These are phyloP conservation scores for Opisthocomus hoazin DNA, from an alignment of 2,113 vertebrate genomes.

Conservation along the genomic window DNA sequence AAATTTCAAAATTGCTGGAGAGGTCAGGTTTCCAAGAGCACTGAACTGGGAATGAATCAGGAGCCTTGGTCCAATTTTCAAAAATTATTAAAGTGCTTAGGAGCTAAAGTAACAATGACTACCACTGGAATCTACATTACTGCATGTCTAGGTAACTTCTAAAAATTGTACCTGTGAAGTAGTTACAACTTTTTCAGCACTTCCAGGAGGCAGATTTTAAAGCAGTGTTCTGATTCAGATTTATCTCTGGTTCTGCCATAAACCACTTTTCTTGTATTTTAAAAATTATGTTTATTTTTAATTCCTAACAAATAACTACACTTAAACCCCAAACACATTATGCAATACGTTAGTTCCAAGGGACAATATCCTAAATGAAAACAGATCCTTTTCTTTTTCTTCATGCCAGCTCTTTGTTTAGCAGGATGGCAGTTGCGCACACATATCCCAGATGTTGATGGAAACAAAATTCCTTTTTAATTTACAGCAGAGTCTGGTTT, in stretches of 20 bases:
- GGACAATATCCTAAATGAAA: constrained; percentile 58
- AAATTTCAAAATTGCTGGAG: background rate
- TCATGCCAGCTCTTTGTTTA: constrained; percentile 58
- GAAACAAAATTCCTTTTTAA: constrained; percentile 29
- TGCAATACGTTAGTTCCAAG: constrained; percentile 21
- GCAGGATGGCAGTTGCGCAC: background rate
- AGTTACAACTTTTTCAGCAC: background rate
- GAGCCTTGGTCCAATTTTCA: background rate
- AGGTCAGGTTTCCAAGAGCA: background rate
- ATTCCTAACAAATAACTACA: constrained; percentile 16
- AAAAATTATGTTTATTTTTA: constrained; percentile 14
- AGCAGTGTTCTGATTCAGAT: background rate
- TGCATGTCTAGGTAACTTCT: background rate
- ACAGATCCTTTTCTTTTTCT: constrained; percentile 48
- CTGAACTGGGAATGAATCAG: background rate
- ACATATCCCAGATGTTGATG: constrained; percentile 37
- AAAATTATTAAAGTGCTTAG: background rate
- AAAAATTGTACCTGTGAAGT: background rate
- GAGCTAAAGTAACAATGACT: background rate
- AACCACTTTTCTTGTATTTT: background rate
- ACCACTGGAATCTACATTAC: background rate
- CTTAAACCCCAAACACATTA: constrained; percentile 26
- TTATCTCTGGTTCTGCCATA: background rate
- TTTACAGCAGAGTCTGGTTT: constrained; percentile 38
- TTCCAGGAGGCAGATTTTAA: background rate